Percentiles rank a stretch among this genome's conserved stretches.
Conservation (phyloP, 2,888 invertebrate genomes). For the Troides helena region DNA sequence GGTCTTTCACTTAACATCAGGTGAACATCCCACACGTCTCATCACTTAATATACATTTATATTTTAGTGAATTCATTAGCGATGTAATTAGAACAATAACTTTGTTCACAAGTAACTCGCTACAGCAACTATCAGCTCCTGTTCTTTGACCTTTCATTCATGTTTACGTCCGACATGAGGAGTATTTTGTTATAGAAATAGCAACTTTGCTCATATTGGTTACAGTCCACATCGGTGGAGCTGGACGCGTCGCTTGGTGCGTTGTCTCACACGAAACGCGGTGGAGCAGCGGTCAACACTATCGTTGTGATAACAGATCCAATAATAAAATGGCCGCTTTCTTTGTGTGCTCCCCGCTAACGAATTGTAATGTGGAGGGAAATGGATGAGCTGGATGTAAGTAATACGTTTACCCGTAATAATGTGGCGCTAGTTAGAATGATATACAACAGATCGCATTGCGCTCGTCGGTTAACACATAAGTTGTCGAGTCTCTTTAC, state of each 20-base stretch:
- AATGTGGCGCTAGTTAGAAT: no score
- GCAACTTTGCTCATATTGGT: slow-evolving; percentile 27
- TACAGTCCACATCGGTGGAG: slow-evolving; percentile 41
- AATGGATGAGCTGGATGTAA: slow-evolving; percentile 11
- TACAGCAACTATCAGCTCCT: slow-evolving; percentile 60
- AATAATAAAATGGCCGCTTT: slow-evolving; percentile 67
- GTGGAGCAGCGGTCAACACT: slow-evolving; percentile 60
- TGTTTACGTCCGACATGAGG: slow-evolving; percentile 4
- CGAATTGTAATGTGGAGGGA: slow-evolving; percentile 34
- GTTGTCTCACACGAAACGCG: slow-evolving; percentile 37
- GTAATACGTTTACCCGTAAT: no score
- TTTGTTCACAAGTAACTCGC: slow-evolving; percentile 41
- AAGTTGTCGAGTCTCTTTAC: no score
- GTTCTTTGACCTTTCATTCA: slow-evolving; percentile 69
- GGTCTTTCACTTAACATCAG: no score
- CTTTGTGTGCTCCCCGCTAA: slow-evolving; percentile 50
- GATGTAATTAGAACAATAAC: slow-evolving; percentile 42
- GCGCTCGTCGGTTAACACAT: no score
- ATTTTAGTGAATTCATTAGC: neutral
- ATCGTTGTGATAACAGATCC: slow-evolving; percentile 69
- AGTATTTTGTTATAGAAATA: slow-evolving; percentile 32
- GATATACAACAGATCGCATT: no score
- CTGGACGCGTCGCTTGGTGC: slow-evolving; percentile 38
- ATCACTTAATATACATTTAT: no score
- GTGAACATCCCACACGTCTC: no score